Percentiles rank a stretch among this genome's conserved stretches.
Evolutionary conservation across 2,113 vertebrate genomes (phyloP).

Genomic region (Bombycilla garrulus): DNA sequence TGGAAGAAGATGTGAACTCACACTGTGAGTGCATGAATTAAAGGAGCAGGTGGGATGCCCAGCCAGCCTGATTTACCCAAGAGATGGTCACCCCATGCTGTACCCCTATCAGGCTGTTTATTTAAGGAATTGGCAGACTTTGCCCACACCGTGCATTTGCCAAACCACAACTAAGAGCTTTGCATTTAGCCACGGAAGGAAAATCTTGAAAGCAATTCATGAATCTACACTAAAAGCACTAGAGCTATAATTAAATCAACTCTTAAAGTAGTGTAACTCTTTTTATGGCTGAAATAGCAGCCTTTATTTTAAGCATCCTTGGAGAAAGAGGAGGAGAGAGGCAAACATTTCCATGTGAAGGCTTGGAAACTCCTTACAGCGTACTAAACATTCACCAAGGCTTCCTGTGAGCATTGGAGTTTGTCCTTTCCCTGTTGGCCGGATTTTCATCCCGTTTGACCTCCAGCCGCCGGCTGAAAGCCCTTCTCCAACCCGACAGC

Average conservation of each 20-base stretch:
- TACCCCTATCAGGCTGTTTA: not conserved
- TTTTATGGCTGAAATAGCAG: not conserved
- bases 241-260: not conserved
- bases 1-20: not conserved
- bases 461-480: not conserved
- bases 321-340: not conserved
- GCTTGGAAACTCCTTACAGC: not conserved
- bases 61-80: not conserved
- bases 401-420: not conserved
- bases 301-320: not conserved
- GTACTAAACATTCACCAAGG: slow-evolving; percentile 1
- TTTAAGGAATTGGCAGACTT: not conserved
- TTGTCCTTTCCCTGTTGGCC: not conserved
- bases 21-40: not conserved
- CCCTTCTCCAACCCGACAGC: not conserved
- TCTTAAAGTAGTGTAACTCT: not conserved
- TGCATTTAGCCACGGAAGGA: not conserved
- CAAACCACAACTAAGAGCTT: not conserved
- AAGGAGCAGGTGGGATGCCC: not conserved
- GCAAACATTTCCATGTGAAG: not conserved
- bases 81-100: fast-evolving
- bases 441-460: not conserved
- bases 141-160: fast-evolving
- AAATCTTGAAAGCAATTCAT: not conserved
- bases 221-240: not conserved